Conservation (phyloP, 92 coral and sea anemone species). For the Epizoanthus stellaris region DNA sequence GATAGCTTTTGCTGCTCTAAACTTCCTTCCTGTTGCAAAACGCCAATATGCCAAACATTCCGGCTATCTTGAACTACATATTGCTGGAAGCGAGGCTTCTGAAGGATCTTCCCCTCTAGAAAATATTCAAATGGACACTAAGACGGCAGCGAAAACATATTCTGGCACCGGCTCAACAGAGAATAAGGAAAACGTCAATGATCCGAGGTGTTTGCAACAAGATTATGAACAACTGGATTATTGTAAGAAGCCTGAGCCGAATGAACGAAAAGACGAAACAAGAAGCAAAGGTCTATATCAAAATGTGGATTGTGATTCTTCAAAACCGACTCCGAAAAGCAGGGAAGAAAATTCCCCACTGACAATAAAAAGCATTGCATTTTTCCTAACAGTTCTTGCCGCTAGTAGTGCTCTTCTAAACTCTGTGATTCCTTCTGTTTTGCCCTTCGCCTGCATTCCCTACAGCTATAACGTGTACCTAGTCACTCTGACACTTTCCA, state of each 20-base stretch:
- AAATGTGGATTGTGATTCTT: too few relatives aligned
- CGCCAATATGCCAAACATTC: slow-evolving; percentile 57
- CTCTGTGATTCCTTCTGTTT: slow-evolving; percentile 88
- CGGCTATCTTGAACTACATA: slow-evolving; percentile 30
- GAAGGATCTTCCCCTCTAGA: not conserved
- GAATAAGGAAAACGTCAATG: not conserved
- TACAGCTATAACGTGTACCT: slow-evolving; percentile 88
- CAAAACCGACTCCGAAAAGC: too few relatives aligned
- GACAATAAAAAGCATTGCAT: slow-evolving; percentile 19
- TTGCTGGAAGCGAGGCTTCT: slow-evolving; percentile 7
- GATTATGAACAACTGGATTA: too few relatives aligned
- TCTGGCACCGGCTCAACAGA: not conserved
- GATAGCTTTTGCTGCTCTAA: slow-evolving; percentile 75
- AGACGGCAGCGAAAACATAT: not conserved
- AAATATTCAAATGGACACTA: not conserved
- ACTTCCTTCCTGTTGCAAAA: slow-evolving; percentile 61
- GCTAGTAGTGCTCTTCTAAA: slow-evolving; percentile 82
- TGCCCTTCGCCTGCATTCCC: slow-evolving; percentile 88
- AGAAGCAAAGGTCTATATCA: not conserved
- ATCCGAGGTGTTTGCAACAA: too few relatives aligned
- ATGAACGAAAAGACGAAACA: not conserved
- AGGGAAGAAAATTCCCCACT: not conserved
- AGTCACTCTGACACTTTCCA: slow-evolving; percentile 82
- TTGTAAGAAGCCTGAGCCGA: not conserved
- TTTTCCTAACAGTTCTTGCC: slow-evolving; percentile 64